These are phyloP conservation scores for Apodemia mormo DNA, from an alignment of 2,888 invertebrate species.

Conservation along the genomic window DNA sequence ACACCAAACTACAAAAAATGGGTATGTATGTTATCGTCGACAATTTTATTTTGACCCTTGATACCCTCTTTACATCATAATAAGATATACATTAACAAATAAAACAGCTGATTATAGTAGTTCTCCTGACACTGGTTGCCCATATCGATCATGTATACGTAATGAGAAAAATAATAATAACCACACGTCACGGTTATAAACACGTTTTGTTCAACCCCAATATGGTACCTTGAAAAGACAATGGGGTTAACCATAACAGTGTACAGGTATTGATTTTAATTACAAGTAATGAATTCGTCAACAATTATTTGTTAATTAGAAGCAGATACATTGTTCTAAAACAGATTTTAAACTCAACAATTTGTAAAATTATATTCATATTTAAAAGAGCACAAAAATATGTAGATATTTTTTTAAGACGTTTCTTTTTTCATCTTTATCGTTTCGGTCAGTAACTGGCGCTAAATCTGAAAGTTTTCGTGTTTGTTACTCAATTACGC, in stretches of 20 bases:
- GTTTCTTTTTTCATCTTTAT: no score
- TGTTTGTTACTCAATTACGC: no score
- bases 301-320: neutral
- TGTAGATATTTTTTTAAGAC: no score
- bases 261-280: slow-evolving; percentile 27
- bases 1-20: slow-evolving; percentile 35
- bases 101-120: slow-evolving; percentile 48
- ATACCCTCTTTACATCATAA: slow-evolving; percentile 37
- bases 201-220: slow-evolving; percentile 30
- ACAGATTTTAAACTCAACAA: no score
- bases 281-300: slow-evolving; percentile 17
- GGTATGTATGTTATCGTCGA: slow-evolving; percentile 38
- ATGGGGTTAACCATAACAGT: slow-evolving; percentile 32
- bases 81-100: slow-evolving; percentile 6
- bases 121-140: slow-evolving; percentile 50
- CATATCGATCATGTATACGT: slow-evolving; percentile 44
- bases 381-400: no score
- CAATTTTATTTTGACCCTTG: slow-evolving; percentile 48
- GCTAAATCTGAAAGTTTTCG: no score
- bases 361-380: no score
- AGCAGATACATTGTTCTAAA: no score
- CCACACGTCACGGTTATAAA: slow-evolving; percentile 37
- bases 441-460: no score
- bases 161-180: slow-evolving; percentile 36
- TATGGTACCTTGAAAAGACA: slow-evolving; percentile 31